Base-by-base conservation (phyloP, 2,113 vertebrate genomes). In the Oplegnathus fasciatus region DNA sequence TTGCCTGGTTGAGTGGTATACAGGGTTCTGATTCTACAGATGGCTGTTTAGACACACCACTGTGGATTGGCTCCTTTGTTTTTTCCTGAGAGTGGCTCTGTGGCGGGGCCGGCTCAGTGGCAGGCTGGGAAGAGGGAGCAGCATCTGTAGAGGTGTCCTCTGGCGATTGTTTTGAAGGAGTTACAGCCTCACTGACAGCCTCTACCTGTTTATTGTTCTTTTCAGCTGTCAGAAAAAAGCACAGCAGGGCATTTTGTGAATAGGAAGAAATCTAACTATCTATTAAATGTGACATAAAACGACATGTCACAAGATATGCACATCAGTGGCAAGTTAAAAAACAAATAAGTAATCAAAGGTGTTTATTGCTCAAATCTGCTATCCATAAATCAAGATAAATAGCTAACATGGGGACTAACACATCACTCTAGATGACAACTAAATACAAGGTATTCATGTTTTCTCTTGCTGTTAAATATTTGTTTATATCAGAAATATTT, bases 1-100 rank as follows among this genome's bases (percentile, higher is more conserved):
- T 95, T 92, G 89, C 93, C 64, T 92, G 86, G 42, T 92, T 86
- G 0, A 93, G 80, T 37, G 91, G 92, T 84, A 92, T 88, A 20
- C 32, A 37, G 50, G 71, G 55, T 64, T 68, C 42, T 6, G 67
- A 54, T 69, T 86, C 75, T 30, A n/a, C 46, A 77, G 82, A 8
- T 40, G 80, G 72, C 46, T 84, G 75, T 57, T 85, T 57, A 20
- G 86, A 71, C 60, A 86, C 42, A 69, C 30, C 50, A 37, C 71
- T 73, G 65, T 75, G 84, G 69, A 83, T 44, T 40, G 92, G 77
- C 62, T 91, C 88, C 44, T 90, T 91, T 50, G 65, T 46, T 85
- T 88, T 91, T 74, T 86, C 87, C 24, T 80, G 62, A 75, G 89
- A 5, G 32, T 65, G 48, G 40, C 57, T 80, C 17, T 75, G 82